These are phyloP conservation scores for Polyommatus icarus DNA, from an alignment of 2,888 invertebrate species.

Conservation along the genomic window DNA sequence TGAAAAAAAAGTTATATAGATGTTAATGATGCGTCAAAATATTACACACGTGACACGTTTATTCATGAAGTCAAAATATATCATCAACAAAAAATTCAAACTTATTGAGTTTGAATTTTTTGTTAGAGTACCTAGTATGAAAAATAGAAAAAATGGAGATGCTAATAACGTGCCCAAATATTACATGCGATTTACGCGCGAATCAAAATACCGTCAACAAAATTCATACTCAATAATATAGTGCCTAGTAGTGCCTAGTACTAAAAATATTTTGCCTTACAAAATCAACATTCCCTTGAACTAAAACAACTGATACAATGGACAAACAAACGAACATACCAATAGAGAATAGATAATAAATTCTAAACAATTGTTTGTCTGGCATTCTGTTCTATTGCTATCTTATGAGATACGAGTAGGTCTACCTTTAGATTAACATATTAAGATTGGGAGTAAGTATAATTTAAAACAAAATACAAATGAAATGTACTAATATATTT, in stretches of 20 bases:
- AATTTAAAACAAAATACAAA: background rate
- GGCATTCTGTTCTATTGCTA: conserved; percentile 52
- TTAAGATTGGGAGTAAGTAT: no score
- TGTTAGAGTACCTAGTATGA: no score
- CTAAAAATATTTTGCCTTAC: conserved; percentile 23
- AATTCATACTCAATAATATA: background rate
- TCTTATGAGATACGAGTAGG: background rate
- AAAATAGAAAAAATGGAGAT: no score
- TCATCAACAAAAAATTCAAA: background rate
- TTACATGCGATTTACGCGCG: background rate
- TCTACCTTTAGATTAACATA: background rate
- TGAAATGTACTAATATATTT: background rate
- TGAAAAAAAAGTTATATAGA: background rate
- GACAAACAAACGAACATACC: conserved; percentile 62
- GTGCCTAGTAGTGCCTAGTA: background rate
- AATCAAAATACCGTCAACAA: conserved; percentile 28
- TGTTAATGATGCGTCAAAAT: background rate
- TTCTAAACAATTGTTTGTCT: conserved; percentile 67
- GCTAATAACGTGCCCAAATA: no score
- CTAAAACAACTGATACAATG: conserved; percentile 66
- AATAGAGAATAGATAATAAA: conserved; percentile 71
- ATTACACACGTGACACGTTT: no score
- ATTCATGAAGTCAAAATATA: background rate
- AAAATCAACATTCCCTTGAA: conserved; percentile 47
- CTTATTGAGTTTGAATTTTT: no score